A percentile compares a stretch with the other conserved stretches of the same genome.
phyloP scores from a whole-genome alignment of 1,140 invertebrate species.

The Drosophila pectinifera region DNA sequence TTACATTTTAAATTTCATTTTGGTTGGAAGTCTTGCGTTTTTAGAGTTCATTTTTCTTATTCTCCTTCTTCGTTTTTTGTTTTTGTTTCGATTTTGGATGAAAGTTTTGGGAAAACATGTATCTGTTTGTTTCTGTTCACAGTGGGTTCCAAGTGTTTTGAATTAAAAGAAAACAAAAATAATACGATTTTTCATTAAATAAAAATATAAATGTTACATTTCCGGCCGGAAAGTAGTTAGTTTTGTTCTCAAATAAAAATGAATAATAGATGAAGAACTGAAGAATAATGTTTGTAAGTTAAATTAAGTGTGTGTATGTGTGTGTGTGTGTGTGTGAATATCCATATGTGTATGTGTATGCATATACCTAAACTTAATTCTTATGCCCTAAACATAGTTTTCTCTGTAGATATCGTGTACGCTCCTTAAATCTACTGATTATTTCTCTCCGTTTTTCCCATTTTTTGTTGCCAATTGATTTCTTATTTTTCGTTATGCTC shows the following conservation, averaged over 20 bases:
- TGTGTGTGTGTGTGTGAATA: conserved; percentile 25
- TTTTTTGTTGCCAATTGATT: conserved; percentile 27
- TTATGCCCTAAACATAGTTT: conserved; percentile 44
- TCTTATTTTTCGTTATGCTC: conserved; percentile 10
- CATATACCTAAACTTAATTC: conserved; percentile 42
- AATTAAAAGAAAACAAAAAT: conserved; percentile 17
- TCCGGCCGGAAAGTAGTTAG: conserved; percentile 24
- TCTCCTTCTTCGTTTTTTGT: conserved; percentile 36
- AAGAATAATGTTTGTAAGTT: conserved; percentile 11
- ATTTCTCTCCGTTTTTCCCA: conserved; percentile 17
- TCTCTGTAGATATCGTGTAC: conserved; percentile 54
- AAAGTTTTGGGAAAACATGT: conserved; percentile 29
- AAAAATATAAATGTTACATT: conserved; percentile 16
- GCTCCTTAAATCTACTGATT: conserved; percentile 59
- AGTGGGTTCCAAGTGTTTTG: conserved; percentile 29
- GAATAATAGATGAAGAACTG: conserved; percentile 17
- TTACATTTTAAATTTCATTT: conserved; percentile 56
- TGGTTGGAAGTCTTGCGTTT: conserved; percentile 67
- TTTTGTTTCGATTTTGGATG: conserved; percentile 38
- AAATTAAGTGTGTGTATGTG: conserved; percentile 32
- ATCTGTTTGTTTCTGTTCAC: conserved; percentile 33
- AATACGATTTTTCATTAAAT: conserved; percentile 17
- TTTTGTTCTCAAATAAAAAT: conserved; percentile 36
- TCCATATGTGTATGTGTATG: conserved; percentile 27
- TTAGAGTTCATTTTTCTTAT: conserved; percentile 47